A percentile compares a stretch with the other conserved stretches of the same genome.
Conservation (phyloP, 2,797 vertebrate species). For the Phoeniculus purpureus region DNA sequence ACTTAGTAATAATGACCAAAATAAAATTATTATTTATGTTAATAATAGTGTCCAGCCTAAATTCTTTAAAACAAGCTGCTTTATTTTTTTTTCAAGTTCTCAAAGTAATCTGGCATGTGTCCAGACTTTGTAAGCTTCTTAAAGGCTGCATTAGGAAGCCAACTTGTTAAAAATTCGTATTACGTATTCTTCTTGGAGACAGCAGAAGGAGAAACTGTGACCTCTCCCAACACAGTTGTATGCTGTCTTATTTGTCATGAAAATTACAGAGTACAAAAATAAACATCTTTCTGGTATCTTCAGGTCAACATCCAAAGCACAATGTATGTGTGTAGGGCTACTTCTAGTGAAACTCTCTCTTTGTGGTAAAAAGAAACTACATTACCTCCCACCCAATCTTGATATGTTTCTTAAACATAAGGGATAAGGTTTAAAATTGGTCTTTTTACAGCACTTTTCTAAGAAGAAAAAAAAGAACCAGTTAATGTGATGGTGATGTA, state of each 20-base stretch:
- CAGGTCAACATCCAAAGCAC: not conserved
- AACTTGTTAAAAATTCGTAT: not conserved
- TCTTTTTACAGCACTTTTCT: not conserved
- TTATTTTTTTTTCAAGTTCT: not conserved
- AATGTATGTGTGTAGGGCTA: not conserved
- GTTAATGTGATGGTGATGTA: not conserved
- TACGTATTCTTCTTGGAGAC: not conserved
- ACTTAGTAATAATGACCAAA: slow-evolving; percentile 23
- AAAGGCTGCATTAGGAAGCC: not conserved
- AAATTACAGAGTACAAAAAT: not conserved
- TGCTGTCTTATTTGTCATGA: not conserved
- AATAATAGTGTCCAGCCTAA: not conserved
- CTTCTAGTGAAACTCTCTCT: not conserved
- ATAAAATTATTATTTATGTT: not conserved
- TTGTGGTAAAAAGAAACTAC: not conserved
- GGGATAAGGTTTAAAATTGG: not conserved
- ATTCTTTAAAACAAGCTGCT: not conserved
- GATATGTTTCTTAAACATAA: not conserved
- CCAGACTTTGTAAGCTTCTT: not conserved
- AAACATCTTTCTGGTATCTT: not conserved
- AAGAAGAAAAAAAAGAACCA: not conserved
- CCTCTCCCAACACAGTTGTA: not conserved
- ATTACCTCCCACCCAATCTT: not conserved
- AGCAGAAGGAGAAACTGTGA: not conserved
- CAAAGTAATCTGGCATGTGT: not conserved